A percentile compares a stretch with the other conserved stretches of the same genome.
These are phyloP conservation scores for Dicyrtomina minuta DNA, from an alignment of 2,888 invertebrate species.

Conservation along the genomic window DNA sequence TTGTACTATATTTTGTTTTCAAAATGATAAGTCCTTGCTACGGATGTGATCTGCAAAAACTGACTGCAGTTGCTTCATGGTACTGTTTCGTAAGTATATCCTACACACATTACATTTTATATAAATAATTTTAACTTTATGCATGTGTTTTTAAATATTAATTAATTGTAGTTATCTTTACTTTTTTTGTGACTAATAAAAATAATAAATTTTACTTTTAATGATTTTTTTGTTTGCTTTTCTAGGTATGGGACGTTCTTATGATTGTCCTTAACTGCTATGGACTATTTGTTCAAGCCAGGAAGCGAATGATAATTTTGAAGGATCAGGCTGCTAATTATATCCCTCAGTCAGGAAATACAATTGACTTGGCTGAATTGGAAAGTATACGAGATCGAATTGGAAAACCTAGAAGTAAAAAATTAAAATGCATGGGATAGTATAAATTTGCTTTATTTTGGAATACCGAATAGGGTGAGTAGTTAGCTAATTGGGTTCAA, in stretches of 20 bases:
- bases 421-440: too few relatives aligned
- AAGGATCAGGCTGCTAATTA: constrained; percentile 19
- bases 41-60: constrained; percentile 23
- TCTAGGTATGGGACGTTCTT: constrained; percentile 21
- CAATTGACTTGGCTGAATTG: constrained; percentile 21
- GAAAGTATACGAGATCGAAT: constrained; percentile 13
- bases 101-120: too few relatives aligned
- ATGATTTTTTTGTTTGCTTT: neutral
- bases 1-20: too few relatives aligned
- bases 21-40: constrained; percentile 24
- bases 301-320: constrained; percentile 10
- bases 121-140: neutral
- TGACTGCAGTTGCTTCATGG: constrained; percentile 18
- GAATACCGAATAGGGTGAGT: too few relatives aligned
- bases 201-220: neutral
- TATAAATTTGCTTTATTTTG: too few relatives aligned
- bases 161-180: neutral
- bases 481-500: too few relatives aligned
- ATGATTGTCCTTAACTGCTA: constrained; percentile 20
- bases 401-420: constrained; percentile 25
- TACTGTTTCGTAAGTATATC: constrained; percentile 26
- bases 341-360: constrained; percentile 24
- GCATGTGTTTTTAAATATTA: neutral
- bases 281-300: constrained; percentile 15
- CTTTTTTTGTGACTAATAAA: too few relatives aligned